Base-by-base conservation (phyloP, 2,888 invertebrate species). In the Troides oblongomaculatus region DNA sequence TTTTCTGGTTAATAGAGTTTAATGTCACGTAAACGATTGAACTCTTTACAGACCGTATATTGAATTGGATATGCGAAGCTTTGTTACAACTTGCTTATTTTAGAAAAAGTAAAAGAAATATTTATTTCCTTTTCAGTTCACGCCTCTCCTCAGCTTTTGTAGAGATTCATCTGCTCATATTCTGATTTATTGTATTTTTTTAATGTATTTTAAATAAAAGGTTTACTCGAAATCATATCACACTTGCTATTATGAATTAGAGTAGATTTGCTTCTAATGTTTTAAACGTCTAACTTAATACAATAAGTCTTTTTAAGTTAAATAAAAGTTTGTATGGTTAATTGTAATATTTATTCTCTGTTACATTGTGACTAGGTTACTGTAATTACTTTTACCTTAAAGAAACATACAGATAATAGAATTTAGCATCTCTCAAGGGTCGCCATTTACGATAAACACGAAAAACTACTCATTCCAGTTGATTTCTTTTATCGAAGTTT, bases 381-480 rank as follows among this genome's bases (percentile, higher is more conserved):
- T 53, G 7, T 53, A 53, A 53, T 6, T 53, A 46, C 8, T 53
- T 53, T 12, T n/a, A 53, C 2, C 18, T 50, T 4, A 50, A 50
- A 17, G 17, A 50, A 50, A 50, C 18, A 50, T 50, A 50, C 21
- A 60, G 60, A 43, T 63, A 53, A 59, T 25, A 43, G 56, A 21
- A 66, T 63, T 50, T 70, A 50, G 63, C 56, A 66, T 46, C 56
- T 59, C 70, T 64, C 62, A 50, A 59, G 60, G 60, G 62, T 17
- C 62, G 56, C 66, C 66, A 53, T 68, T 68, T 68, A 43, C 46
- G 66, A 58, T 50, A 57, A 62, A 64, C 60, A 58, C 56, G 53
- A 50, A 61, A 68, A 58, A 39, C 21, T 66, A 64, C 25, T 23
- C 57, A 57, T 21, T 23, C n/a, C 57, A 23, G 18, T n/a, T n/a